phyloP scores from a whole-genome alignment of 2,113 vertebrate species.

The Ammodytes marinus region DNA sequence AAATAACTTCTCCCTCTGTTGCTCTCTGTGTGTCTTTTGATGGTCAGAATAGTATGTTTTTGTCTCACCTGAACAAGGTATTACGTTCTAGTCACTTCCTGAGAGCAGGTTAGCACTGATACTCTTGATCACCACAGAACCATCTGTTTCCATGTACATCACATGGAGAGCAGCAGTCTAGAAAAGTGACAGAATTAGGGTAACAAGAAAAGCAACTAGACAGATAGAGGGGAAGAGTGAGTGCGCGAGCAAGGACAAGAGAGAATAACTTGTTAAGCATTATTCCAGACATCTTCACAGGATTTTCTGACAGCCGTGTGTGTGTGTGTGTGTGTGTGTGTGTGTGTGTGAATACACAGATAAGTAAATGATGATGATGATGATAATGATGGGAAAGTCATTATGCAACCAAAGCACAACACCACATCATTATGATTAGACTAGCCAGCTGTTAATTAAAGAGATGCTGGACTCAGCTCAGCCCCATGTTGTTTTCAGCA shows the following conservation, averaged over 20 bases:
- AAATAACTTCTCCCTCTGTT: neutral
- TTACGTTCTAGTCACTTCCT: neutral
- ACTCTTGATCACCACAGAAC: neutral
- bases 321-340: neutral
- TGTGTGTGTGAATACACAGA: neutral
- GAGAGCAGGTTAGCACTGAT: neutral
- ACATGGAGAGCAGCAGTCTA: neutral
- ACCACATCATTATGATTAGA: conserved; percentile 34
- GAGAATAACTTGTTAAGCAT: neutral
- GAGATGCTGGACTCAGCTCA: conserved; percentile 38
- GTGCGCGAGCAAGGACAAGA: neutral
- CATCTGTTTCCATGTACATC: neutral
- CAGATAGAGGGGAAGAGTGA: neutral
- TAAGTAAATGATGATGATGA: conserved; percentile 19
- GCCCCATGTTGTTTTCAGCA: conserved; percentile 29
- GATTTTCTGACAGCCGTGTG: neutral
- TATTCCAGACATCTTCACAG: neutral
- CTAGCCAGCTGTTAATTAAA: conserved; percentile 50
- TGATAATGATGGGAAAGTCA: conserved; percentile 17
- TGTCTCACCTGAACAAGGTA: neutral
- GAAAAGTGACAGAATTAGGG: conserved; percentile 13
- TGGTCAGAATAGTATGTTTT: neutral
- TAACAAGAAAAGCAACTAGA: neutral
- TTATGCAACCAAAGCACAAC: conserved; percentile 39
- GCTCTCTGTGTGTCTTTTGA: neutral